These are phyloP conservation scores for Sciurus vulgaris DNA, from an alignment of 2,797 vertebrate species.

Conservation along the genomic window DNA sequence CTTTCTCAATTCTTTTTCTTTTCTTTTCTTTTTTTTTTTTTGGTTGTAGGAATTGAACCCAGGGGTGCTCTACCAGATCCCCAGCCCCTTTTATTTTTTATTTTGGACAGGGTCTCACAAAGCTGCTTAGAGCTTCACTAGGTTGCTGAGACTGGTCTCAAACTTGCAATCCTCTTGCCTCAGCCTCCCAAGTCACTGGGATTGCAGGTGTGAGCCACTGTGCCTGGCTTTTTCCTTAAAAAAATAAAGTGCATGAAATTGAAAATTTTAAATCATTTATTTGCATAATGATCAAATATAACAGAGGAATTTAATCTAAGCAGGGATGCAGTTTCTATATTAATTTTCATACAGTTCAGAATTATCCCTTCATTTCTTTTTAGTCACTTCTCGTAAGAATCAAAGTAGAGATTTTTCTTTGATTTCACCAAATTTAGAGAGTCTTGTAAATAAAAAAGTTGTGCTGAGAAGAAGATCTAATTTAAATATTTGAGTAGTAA, in stretches of 20 bases:
- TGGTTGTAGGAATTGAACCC: too few relatives aligned
- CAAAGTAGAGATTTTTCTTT: background rate
- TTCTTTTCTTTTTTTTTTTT: background rate
- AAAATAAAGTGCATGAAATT: background rate
- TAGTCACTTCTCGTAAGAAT: background rate
- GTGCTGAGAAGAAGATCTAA: background rate
- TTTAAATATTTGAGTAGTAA: slow-evolving; percentile 25
- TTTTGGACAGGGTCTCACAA: too few relatives aligned
- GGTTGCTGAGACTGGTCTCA: too few relatives aligned
- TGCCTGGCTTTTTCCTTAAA: too few relatives aligned
- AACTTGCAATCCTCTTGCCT: too few relatives aligned
- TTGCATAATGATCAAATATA: background rate
- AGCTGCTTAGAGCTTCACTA: too few relatives aligned
- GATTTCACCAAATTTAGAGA: background rate
- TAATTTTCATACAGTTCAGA: background rate
- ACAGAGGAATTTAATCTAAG: background rate
- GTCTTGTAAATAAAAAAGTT: background rate
- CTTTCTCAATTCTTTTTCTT: background rate
- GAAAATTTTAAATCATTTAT: background rate
- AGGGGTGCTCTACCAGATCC: too few relatives aligned
- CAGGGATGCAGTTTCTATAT: background rate
- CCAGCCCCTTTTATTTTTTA: too few relatives aligned
- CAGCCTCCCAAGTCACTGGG: too few relatives aligned
- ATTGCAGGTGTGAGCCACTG: too few relatives aligned
- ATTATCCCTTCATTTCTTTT: background rate